Base-by-base conservation (phyloP, 2,797 vertebrate genomes). In the Argentina silus region DNA sequence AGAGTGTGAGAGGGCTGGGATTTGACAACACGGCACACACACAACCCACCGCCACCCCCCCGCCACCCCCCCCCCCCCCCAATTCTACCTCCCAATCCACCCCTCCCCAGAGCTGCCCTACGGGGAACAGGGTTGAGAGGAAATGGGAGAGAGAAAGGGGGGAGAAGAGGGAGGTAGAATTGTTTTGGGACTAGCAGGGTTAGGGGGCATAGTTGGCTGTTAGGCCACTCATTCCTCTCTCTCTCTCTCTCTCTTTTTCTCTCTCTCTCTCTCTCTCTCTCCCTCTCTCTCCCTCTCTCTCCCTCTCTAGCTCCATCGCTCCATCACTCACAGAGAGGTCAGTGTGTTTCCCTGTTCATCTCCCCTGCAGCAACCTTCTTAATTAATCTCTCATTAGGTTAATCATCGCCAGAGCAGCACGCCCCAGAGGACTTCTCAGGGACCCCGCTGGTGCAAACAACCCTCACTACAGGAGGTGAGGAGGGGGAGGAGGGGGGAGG, bases 331-430 rank as follows among this genome's bases (percentile, higher is more conserved):
- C 19, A 0, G 73, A 81, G 64, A 80, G 86, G 88, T 85, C 57
- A 65, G 77, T 77, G 44, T 69, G 65, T 82, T 76, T 77, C 75
- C 70, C 75, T 9, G 23, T 78, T 67, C 74, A 44, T 61, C 74
- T 74, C 3, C n/a, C 64, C 43, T 70, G 27, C 83, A 83, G 74
- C 75, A 81, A 47, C 76, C 77, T 72, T 36, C 72, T 73, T 79
- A 88, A 91, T 81, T 86, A 86, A 79, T 85, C 82, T 19, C 70
- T 74, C 74, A 81, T 89, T 87, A 79, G 73, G 19, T 81, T 89
- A 90, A 89, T 90, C 89, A 85, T 88, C 81, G 84, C 82, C 73
- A 76, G 79, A 83, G 75, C 74, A 12, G 27, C 74, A 69, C 78
- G 81, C 67, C 44, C 48, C 78, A n/a, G 45, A 74, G 60, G 72